A percentile compares a stretch with the other conserved stretches of the same genome.
These are phyloP conservation scores for Adelges cooleyi DNA, from an alignment of 1,140 invertebrate species.

Conservation along the genomic window DNA sequence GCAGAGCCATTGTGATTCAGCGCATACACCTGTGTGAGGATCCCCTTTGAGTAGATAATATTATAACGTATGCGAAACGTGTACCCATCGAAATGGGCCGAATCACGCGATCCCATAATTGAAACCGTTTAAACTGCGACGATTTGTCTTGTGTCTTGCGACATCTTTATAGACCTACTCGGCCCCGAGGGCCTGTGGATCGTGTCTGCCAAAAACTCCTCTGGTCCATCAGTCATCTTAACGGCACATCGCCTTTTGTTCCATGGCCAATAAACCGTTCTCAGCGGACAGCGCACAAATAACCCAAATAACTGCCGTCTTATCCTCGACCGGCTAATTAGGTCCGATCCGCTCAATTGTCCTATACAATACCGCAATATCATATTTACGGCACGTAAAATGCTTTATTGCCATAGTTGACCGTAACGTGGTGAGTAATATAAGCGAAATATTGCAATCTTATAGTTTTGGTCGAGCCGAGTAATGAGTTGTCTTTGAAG, in stretches of 20 bases:
- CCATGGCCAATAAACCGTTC: not conserved
- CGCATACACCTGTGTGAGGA: not conserved
- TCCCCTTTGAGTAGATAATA: not conserved
- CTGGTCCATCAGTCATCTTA: constrained; percentile 9
- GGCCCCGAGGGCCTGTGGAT: not conserved
- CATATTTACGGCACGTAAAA: too few relatives aligned
- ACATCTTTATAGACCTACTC: constrained; percentile 12
- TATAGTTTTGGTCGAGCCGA: too few relatives aligned
- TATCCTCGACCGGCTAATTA: too few relatives aligned
- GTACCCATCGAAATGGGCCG: constrained; percentile 6
- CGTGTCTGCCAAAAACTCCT: not conserved
- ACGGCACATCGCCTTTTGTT: not conserved
- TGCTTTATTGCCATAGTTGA: too few relatives aligned
- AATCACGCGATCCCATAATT: constrained; percentile 20
- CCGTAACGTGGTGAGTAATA: too few relatives aligned
- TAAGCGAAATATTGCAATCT: too few relatives aligned
- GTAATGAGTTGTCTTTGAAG: too few relatives aligned
- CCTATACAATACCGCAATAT: too few relatives aligned
- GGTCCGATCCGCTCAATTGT: too few relatives aligned
- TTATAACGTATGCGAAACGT: constrained; percentile 20
- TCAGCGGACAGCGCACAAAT: not conserved
- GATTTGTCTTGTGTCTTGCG: constrained; percentile 22
- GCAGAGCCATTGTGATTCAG: constrained; percentile 7
- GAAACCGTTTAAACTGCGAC: constrained; percentile 26
- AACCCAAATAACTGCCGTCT: not conserved